Evolutionary conservation across 1,140 invertebrate species (phyloP).

Genomic region (Apis mellifera): DNA sequence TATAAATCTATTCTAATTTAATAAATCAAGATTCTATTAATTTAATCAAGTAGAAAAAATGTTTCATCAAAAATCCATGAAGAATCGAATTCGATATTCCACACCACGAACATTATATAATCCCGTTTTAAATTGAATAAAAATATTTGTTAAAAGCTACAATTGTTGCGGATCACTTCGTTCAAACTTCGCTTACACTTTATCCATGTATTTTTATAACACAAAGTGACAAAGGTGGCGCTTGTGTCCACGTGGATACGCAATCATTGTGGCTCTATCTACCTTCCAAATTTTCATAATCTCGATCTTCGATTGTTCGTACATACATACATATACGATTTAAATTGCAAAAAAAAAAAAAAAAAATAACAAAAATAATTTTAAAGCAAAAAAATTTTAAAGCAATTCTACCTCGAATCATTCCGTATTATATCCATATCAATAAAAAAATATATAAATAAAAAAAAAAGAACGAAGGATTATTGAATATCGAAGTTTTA

Average conservation of each 20-base stretch:
- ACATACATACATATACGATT: background rate
- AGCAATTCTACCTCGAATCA: slow-evolving; percentile 16
- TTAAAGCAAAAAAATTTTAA: background rate
- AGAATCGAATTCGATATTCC: background rate
- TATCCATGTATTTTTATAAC: slow-evolving; percentile 52
- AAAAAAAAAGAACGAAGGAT: background rate
- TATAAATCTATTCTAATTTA: too few relatives aligned
- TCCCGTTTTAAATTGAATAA: background rate
- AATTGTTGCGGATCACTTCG: background rate
- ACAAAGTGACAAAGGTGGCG: slow-evolving; percentile 8
- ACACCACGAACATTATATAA: background rate
- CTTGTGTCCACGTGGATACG: background rate
- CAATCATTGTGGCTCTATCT: background rate
- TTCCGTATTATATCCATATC: slow-evolving; percentile 1
- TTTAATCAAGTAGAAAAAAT: background rate
- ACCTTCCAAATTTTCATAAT: background rate
- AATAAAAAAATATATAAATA: background rate
- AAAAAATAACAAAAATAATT: background rate
- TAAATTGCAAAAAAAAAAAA: too few relatives aligned
- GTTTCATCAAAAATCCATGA: background rate
- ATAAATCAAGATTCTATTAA: background rate
- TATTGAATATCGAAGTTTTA: slow-evolving; percentile 1
- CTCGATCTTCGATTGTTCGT: too few relatives aligned
- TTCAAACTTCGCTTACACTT: slow-evolving; percentile 39
- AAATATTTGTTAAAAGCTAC: background rate